phyloP scores from a whole-genome alignment of 2,797 vertebrate genomes.

The Clamator glandarius region DNA sequence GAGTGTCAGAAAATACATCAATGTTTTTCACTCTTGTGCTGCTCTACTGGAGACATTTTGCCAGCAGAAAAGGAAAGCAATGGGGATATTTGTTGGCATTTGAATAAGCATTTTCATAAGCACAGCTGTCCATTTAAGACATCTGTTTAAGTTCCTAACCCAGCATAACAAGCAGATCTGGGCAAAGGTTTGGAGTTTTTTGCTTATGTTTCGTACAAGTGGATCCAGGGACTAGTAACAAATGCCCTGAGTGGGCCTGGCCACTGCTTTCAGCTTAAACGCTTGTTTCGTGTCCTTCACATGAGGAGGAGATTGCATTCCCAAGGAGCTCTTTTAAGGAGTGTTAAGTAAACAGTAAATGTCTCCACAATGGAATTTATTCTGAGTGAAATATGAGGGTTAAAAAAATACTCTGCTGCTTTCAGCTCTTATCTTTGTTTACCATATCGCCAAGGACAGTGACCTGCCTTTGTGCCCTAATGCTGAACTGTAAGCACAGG shows the following conservation, averaged over 20 bases:
- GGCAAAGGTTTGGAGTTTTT: background rate
- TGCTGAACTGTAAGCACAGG: slow-evolving; percentile 43
- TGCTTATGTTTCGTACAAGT: fast-evolving
- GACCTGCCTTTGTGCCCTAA: slow-evolving; percentile 48
- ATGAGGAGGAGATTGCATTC: slow-evolving; percentile 11
- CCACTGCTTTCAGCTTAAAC: background rate
- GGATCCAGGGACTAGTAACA: background rate
- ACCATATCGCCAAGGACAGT: slow-evolving; percentile 64
- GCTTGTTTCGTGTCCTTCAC: fast-evolving
- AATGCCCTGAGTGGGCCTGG: background rate
- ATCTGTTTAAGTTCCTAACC: background rate
- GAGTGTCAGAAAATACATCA: background rate
- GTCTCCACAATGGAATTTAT: slow-evolving; percentile 46
- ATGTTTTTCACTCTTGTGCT: background rate
- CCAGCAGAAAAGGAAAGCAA: background rate
- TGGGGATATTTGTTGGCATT: background rate
- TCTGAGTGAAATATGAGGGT: slow-evolving; percentile 56
- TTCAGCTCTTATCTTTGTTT: slow-evolving; percentile 78
- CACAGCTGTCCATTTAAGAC: background rate
- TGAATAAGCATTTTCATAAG: background rate
- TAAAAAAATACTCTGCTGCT: slow-evolving; percentile 72
- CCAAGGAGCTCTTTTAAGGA: slow-evolving; percentile 16
- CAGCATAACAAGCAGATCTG: background rate
- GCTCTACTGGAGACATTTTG: background rate
- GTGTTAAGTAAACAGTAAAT: slow-evolving; percentile 50